phyloP scores from a whole-genome alignment of 2,888 invertebrate species.

The Calameuta idolon region DNA sequence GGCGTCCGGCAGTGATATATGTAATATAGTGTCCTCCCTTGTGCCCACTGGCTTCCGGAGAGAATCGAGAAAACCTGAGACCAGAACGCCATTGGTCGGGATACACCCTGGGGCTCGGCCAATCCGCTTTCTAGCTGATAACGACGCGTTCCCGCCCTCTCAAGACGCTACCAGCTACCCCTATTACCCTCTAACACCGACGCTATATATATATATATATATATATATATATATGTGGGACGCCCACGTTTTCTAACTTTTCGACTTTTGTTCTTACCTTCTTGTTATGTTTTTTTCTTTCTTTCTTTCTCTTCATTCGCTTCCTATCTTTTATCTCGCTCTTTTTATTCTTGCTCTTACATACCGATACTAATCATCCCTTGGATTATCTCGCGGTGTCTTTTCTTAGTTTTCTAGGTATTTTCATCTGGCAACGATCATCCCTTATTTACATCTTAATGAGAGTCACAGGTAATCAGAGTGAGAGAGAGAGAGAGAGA shows the following conservation, averaged over 20 bases:
- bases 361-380: background rate
- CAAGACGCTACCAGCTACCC: constrained; percentile 51
- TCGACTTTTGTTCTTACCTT: background rate
- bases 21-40: constrained; percentile 35
- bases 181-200: constrained; percentile 9
- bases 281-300: background rate
- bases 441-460: background rate
- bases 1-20: constrained; percentile 41
- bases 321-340: background rate
- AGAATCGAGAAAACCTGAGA: constrained; percentile 62
- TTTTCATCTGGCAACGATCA: background rate
- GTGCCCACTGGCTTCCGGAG: constrained; percentile 20
- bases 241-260: background rate
- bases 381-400: background rate
- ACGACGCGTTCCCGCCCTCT: constrained; percentile 64
- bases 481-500: background rate
- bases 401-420: constrained; percentile 4
- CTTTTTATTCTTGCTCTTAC: background rate
- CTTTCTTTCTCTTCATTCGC: background rate
- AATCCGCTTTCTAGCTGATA: constrained; percentile 61
- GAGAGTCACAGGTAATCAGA: background rate
- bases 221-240: background rate
- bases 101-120: constrained; percentile 50
- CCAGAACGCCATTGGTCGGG: constrained; percentile 61
- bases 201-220: background rate